phyloP scores from a whole-genome alignment of 30 jellyfish, hydroid and myxozoan species.

The Calvadosia cruxmelitensis region DNA sequence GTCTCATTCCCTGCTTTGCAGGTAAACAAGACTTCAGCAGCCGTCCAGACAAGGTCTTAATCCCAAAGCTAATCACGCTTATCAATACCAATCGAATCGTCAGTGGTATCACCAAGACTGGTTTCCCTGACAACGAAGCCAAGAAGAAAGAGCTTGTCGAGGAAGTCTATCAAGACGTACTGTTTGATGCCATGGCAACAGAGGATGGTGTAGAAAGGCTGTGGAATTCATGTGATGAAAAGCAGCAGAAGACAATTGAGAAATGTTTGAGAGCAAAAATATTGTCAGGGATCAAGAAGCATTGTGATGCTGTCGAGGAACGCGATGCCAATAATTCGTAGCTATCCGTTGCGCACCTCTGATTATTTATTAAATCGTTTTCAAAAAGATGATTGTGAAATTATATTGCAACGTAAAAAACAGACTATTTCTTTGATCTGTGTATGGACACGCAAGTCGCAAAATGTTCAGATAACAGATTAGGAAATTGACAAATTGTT shows the following conservation, averaged over 20 bases:
- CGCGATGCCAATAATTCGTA: not conserved
- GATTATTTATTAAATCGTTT: too few species aligned
- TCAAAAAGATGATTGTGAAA: too few species aligned
- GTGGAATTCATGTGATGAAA: conserved; percentile 45
- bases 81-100: not conserved
- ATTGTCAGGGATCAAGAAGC: not conserved
- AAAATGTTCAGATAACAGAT: too few species aligned
- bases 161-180: not conserved
- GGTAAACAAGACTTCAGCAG: too few species aligned
- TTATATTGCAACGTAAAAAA: too few species aligned
- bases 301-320: not conserved
- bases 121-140: not conserved
- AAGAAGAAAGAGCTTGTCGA: not conserved
- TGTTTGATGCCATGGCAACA: conserved; percentile 38
- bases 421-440: too few species aligned
- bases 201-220: conserved; percentile 39
- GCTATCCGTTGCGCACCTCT: too few species aligned
- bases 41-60: not conserved
- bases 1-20: too few species aligned
- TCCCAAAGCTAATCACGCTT: not conserved
- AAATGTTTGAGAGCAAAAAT: conserved; percentile 47
- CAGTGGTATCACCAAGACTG: not conserved
- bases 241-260: conserved; percentile 33
- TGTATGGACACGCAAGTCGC: too few species aligned
- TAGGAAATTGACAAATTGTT: too few species aligned